Evolutionary conservation across 2,888 invertebrate genomes (phyloP), one percentile per base, ranked within the genome.

Genomic region (Mechanitis messenoides): DNA sequence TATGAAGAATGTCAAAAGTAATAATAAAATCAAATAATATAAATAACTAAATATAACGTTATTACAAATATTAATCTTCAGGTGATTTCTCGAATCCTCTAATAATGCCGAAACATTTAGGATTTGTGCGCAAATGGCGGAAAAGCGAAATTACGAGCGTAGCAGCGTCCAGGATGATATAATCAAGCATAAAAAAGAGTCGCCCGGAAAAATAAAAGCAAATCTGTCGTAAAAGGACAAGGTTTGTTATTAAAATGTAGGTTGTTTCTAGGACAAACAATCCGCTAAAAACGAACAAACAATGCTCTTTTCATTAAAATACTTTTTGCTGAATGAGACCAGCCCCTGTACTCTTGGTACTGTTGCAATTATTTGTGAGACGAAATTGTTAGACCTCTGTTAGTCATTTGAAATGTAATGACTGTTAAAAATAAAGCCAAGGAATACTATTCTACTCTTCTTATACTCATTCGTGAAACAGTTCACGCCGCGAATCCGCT

Each of bases 121-220:
- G 56, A 63, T 65, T 66, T 58, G 60, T 45, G 60, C 53, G 60
- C 57, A 60, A 59, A 63, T 59, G 54, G 54, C 53, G 58, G 65
- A 68, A 66, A 60, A 65, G 60, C 57, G 63, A 60, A 64, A 68
- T 66, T 63, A 68, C 65, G 66, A 65, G 59, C 60, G 64, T 63
- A 61, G 64, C 66, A 62, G 68, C 69, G 71, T 67, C 69, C 70
- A 65, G 67, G 53, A 64, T 65, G 69, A 69, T 68, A 66, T 68
- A 70, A 69, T 71, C 70, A 66, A 63, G 66, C 61, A 64, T 68
- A 66, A 63, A 69, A 64, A 64, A 35, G 64, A 67, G 62, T 59
- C 58, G 58, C 60, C 56, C 45, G 56, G 56, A 53, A 61, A 68
- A 66, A 70, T 65, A 67, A 69, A 67, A 59, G 67, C 60, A 61